Conservation (phyloP, 2,888 invertebrate species). For the Neoascia interrupta region DNA sequence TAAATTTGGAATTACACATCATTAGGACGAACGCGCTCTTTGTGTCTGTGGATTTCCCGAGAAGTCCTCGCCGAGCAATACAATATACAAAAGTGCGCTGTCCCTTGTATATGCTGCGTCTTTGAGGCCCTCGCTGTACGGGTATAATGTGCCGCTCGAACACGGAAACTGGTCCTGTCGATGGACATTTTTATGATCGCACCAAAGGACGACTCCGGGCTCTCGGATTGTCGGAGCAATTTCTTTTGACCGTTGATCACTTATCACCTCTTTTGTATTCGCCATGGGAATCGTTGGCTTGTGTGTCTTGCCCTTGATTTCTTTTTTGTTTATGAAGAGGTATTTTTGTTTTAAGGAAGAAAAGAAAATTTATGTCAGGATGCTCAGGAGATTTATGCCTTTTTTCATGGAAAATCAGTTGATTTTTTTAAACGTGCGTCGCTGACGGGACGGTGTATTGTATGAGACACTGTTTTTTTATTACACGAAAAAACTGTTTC, state of each 20-base stretch:
- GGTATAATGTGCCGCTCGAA: constrained; percentile 14
- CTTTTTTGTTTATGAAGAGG: constrained; percentile 4
- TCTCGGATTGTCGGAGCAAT: constrained; percentile 42
- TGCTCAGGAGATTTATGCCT: constrained; percentile 32
- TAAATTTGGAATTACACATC: constrained; percentile 57
- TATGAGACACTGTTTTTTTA: too few species aligned
- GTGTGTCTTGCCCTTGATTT: constrained; percentile 13
- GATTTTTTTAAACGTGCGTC: too few species aligned
- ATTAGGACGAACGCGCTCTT: constrained; percentile 43
- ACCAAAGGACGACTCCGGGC: constrained; percentile 1
- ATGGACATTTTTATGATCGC: constrained; percentile 49
- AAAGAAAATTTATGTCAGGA: neutral
- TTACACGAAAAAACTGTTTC: too few species aligned
- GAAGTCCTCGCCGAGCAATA: constrained; percentile 8
- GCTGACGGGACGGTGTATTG: too few species aligned
- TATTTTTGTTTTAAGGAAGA: constrained; percentile 2
- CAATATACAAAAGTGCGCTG: neutral
- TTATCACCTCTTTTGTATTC: constrained; percentile 66
- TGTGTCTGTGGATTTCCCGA: constrained; percentile 26
- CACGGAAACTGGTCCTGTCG: constrained; percentile 42
- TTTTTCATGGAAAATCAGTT: constrained; percentile 44
- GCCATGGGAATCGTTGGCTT: constrained; percentile 41
- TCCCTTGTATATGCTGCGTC: constrained; percentile 8
- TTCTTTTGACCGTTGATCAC: constrained; percentile 66
- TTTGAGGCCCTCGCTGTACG: neutral